Percentiles rank a stretch among this genome's conserved stretches.
Conservation (phyloP, 2,797 vertebrate species). For the Epinephelus malabaricus region DNA sequence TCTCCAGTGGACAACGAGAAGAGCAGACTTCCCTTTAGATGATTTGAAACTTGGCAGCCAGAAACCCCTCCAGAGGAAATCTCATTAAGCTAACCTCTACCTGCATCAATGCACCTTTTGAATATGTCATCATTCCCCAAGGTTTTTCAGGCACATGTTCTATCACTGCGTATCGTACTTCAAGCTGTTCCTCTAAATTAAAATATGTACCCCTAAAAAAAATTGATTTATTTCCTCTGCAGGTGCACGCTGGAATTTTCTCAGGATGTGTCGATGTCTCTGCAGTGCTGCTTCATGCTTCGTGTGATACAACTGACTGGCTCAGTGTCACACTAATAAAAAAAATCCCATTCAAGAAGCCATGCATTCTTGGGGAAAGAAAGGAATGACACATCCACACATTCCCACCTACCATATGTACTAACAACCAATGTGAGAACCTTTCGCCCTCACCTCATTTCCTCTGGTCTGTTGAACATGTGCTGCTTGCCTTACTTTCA, state of each 20-base stretch:
- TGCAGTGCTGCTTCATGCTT: constrained; percentile 53
- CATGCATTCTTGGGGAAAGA: constrained; percentile 23
- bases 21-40: constrained; percentile 65
- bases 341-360: constrained; percentile 62
- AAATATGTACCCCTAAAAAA: constrained; percentile 38
- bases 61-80: constrained; percentile 75
- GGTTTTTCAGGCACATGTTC: constrained; percentile 54
- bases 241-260: constrained; percentile 50
- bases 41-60: constrained; percentile 79
- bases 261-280: constrained; percentile 12
- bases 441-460: constrained; percentile 74
- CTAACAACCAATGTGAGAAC: constrained; percentile 43
- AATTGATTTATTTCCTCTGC: constrained; percentile 39
- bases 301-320: constrained; percentile 58
- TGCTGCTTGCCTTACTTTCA: constrained; percentile 77
- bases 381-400: constrained; percentile 23
- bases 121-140: constrained; percentile 65
- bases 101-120: constrained; percentile 70
- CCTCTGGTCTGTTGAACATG: constrained; percentile 78
- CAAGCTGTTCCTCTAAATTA: constrained; percentile 65
- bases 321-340: constrained; percentile 68
- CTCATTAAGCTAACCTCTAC: constrained; percentile 82
- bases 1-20: constrained; percentile 69
- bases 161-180: constrained; percentile 42
- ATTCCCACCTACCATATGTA: constrained; percentile 17